phyloP scores from a whole-genome alignment of 2,888 invertebrate species.

The Listrodromus nycthemerus region DNA sequence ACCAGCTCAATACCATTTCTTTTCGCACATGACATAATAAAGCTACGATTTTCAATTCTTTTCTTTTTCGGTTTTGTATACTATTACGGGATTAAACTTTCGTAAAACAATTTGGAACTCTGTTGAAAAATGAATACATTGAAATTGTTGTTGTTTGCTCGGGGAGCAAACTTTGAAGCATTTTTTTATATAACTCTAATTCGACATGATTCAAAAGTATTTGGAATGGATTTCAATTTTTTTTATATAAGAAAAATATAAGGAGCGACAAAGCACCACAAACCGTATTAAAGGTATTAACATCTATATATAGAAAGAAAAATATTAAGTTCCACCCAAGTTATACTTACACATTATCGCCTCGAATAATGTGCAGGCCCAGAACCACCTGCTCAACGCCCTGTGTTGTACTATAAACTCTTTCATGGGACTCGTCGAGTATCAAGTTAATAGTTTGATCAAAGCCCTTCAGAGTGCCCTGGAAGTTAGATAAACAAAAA shows the following conservation, averaged over 20 bases:
- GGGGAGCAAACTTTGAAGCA: no score
- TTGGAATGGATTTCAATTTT: no score
- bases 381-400: slow-evolving; percentile 98
- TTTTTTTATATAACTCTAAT: no score
- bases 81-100: neutral
- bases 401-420: slow-evolving; percentile 96
- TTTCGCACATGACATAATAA: no score
- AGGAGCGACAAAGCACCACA: no score
- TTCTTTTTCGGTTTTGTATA: neutral
- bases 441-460: slow-evolving; percentile 99
- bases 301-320: no score
- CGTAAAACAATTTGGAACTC: no score
- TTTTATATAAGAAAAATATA: no score
- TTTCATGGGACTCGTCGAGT: slow-evolving; percentile 98
- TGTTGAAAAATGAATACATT: no score
- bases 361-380: slow-evolving; percentile 98
- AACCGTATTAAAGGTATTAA: neutral
- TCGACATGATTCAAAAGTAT: no score
- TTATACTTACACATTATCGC: slow-evolving; percentile 97
- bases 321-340: neutral
- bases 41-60: neutral
- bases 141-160: no score
- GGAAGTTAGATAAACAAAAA: slow-evolving; percentile 72
- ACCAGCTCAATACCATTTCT: no score
- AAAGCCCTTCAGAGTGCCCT: slow-evolving; percentile 98